phyloP scores from a whole-genome alignment of 2,888 invertebrate genomes.

The Octonoba sinensis region DNA sequence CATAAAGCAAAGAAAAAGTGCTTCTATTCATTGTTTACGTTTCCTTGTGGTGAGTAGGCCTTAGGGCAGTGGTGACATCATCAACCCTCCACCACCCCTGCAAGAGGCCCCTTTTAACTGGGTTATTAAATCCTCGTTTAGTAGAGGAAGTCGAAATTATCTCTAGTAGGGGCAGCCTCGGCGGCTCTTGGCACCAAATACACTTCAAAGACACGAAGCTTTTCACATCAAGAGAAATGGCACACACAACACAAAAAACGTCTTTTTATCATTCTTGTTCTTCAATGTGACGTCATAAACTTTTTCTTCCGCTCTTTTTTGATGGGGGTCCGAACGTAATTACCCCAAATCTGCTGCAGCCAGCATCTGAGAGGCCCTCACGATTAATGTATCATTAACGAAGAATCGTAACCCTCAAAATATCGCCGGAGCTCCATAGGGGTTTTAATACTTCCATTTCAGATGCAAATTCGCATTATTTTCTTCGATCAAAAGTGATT shows the following conservation, averaged over 20 bases:
- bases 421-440: too few species aligned
- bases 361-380: too few species aligned
- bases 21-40: constrained; percentile 27
- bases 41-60: constrained; percentile 9
- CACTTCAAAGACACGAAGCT: constrained; percentile 12
- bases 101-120: constrained; percentile 14
- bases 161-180: constrained; percentile 17
- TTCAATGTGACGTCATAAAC: constrained; percentile 22
- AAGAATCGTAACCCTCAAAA: too few species aligned
- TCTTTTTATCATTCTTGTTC: constrained; percentile 15
- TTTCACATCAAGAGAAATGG: not conserved
- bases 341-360: not conserved
- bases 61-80: constrained; percentile 18
- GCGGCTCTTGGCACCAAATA: constrained; percentile 25
- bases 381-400: too few species aligned
- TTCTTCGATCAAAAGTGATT: too few species aligned
- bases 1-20: not conserved
- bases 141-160: constrained; percentile 58
- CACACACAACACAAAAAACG: not conserved
- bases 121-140: constrained; percentile 63
- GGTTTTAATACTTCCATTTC: too few species aligned
- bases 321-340: constrained; percentile 16
- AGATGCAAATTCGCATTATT: too few species aligned
- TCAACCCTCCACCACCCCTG: not conserved
- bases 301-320: constrained; percentile 4